phyloP scores from a whole-genome alignment of 2,888 invertebrate genomes.

The Sinohyriopsis cumingii region DNA sequence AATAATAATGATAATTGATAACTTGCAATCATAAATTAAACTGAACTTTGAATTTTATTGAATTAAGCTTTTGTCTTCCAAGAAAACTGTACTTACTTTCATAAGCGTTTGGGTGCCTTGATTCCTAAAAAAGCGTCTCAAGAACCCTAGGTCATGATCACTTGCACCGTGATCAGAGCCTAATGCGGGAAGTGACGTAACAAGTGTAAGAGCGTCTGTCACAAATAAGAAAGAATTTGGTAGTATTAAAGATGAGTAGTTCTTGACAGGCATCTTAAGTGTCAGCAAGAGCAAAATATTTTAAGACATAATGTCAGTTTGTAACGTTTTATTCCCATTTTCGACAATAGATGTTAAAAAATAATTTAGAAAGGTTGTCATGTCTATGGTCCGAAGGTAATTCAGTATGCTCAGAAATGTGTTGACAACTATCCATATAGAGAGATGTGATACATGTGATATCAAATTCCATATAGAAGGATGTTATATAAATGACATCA shows the following conservation, averaged over 20 bases:
- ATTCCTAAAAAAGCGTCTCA: slow-evolving; percentile 54
- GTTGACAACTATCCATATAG: too few relatives aligned
- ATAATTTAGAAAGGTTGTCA: too few relatives aligned
- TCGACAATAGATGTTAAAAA: too few relatives aligned
- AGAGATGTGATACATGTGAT: too few relatives aligned
- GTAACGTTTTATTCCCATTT: background rate
- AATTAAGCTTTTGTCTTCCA: too few relatives aligned
- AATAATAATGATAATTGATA: too few relatives aligned
- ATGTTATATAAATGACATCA: too few relatives aligned
- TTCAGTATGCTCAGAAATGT: too few relatives aligned
- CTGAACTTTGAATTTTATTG: background rate
- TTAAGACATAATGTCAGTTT: background rate
- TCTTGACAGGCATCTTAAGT: background rate
- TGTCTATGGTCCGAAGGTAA: too few relatives aligned
- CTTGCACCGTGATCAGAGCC: slow-evolving; percentile 45
- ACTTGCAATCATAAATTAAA: too few relatives aligned
- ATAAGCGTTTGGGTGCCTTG: slow-evolving; percentile 55
- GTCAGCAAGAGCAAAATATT: background rate
- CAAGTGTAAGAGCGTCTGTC: slow-evolving; percentile 57
- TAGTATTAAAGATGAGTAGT: background rate
- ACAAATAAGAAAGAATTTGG: slow-evolving; percentile 3
- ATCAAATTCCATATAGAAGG: too few relatives aligned
- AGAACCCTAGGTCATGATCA: slow-evolving; percentile 54
- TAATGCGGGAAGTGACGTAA: slow-evolving; percentile 52
- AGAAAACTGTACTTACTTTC: slow-evolving; percentile 41